Evolutionary conservation across 2,888 invertebrate genomes (phyloP).

Genomic region (Bugulina stolonifera): DNA sequence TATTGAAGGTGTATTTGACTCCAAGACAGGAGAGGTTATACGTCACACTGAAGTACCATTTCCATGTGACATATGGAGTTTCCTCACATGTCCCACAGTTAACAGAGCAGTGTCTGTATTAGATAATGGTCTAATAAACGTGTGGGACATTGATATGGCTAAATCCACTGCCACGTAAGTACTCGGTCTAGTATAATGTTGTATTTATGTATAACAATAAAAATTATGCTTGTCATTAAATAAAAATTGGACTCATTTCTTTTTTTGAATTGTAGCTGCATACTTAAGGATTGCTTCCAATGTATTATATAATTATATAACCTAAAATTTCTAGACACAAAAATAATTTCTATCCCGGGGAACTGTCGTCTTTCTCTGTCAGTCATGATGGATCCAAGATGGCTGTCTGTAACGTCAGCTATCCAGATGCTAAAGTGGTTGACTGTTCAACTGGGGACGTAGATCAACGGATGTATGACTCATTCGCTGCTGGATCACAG

Average conservation of each 20-base stretch:
- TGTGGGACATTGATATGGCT: constrained; percentile 24
- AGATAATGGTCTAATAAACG: constrained; percentile 37
- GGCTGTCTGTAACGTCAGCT: constrained; percentile 15
- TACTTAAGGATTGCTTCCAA: no score
- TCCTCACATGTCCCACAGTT: constrained; percentile 27
- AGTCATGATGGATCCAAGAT: constrained; percentile 23
- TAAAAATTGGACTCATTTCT: no score
- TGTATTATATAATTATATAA: no score
- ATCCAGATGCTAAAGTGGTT: constrained; percentile 39
- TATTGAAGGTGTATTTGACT: constrained; percentile 4
- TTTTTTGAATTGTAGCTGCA: no score
- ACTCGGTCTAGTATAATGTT: neutral
- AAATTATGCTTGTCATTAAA: no score
- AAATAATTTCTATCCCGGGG: constrained; percentile 21
- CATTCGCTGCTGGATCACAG: constrained; percentile 24
- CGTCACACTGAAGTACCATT: constrained; percentile 16
- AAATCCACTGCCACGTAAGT: neutral
- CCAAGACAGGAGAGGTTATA: neutral
- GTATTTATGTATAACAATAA: no score
- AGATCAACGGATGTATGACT: constrained; percentile 35
- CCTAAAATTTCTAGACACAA: constrained; percentile 8
- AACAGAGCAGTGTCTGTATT: constrained; percentile 41
- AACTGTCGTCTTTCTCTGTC: constrained; percentile 14
- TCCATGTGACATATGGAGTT: constrained; percentile 23
- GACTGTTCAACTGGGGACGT: constrained; percentile 35